phyloP scores from a whole-genome alignment of 2,888 invertebrate species.

The Epinotia brunnichana region DNA sequence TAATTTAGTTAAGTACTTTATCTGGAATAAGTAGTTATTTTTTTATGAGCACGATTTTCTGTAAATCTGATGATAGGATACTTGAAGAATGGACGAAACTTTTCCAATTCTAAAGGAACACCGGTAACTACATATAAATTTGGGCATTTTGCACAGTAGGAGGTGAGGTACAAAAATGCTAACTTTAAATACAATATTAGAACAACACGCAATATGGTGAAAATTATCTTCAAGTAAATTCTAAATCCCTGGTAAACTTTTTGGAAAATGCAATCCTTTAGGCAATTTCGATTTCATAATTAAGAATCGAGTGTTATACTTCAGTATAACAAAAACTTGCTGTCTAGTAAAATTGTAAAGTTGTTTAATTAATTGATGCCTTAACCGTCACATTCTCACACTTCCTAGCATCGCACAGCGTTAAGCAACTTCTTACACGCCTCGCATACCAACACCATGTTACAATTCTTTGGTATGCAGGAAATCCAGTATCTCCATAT shows the following conservation, averaged over 20 bases:
- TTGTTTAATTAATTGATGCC: conserved; percentile 22
- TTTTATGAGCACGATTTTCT: too few relatives aligned
- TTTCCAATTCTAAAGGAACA: background rate
- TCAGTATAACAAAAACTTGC: background rate
- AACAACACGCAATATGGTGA: too few relatives aligned
- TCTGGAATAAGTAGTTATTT: too few relatives aligned
- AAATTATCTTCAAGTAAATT: too few relatives aligned
- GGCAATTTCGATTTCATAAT: too few relatives aligned
- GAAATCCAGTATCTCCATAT: conserved; percentile 41
- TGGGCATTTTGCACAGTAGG: background rate
- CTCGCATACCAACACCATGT: conserved; percentile 14
- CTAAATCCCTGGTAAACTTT: too few relatives aligned
- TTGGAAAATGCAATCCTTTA: too few relatives aligned
- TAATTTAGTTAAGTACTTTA: too few relatives aligned
- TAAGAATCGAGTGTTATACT: too few relatives aligned
- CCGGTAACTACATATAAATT: background rate
- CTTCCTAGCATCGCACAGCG: background rate
- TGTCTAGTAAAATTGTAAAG: background rate
- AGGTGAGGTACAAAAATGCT: background rate
- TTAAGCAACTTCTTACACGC: conserved; percentile 29
- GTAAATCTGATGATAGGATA: too few relatives aligned
- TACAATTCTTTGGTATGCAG: conserved; percentile 22
- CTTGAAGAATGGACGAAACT: too few relatives aligned
- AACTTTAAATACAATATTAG: too few relatives aligned
- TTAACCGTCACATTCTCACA: conserved; percentile 19